Percentiles rank a stretch among this genome's conserved stretches.
These are phyloP conservation scores for Enoplosus armatus DNA, from an alignment of 2,797 vertebrate species.

Conservation along the genomic window DNA sequence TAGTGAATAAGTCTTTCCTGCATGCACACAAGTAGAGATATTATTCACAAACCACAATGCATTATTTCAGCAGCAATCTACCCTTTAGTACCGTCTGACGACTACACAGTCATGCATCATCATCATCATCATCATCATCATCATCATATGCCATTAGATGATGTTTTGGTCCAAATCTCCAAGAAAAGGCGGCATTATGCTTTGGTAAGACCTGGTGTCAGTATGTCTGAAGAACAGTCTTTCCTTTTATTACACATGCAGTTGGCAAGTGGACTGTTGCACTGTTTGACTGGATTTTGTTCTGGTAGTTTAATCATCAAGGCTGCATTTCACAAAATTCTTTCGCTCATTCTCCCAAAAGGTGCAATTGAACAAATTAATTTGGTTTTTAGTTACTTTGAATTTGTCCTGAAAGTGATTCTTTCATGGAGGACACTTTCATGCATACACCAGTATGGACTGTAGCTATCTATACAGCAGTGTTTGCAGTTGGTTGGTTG, in stretches of 20 bases:
- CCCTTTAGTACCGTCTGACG: neutral
- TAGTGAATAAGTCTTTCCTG: neutral
- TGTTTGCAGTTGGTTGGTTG: constrained; percentile 9
- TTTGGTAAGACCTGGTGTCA: neutral
- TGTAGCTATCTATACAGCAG: constrained; percentile 22
- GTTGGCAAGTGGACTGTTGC: neutral
- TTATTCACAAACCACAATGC: neutral
- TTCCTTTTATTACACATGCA: constrained; percentile 3
- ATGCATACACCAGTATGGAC: constrained; percentile 14
- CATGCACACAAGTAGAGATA: neutral
- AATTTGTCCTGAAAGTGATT: constrained; percentile 14
- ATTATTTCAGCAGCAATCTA: neutral
- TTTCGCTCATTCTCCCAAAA: constrained; percentile 11
- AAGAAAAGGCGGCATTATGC: neutral
- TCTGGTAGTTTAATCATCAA: neutral
- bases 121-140: too few relatives aligned
- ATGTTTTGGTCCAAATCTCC: neutral
- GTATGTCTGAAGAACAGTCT: neutral
- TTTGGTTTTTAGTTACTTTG: constrained; percentile 3
- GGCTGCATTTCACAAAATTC: constrained; percentile 12
- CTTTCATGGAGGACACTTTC: constrained; percentile 7
- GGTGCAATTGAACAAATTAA: neutral
- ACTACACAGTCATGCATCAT: neutral
- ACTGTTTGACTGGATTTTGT: constrained; percentile 3
- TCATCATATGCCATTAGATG: neutral